Evolutionary conservation across 2,888 invertebrate genomes (phyloP).

Genomic region (Spisula solida): DNA sequence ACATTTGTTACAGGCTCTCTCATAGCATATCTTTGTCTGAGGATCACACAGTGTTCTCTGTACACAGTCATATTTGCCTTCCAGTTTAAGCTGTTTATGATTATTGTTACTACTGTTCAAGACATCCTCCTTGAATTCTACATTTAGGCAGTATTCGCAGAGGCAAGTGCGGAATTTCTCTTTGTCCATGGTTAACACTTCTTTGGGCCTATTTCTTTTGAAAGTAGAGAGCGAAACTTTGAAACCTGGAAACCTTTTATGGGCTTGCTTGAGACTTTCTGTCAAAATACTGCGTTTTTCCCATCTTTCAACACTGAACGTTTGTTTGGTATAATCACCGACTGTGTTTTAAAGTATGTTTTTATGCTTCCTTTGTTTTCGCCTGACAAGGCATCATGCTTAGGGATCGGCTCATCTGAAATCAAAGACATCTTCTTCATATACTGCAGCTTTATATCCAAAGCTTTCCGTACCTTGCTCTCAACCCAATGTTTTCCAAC

Average conservation of each 20-base stretch:
- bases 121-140: constrained; percentile 38
- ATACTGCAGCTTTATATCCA: constrained; percentile 39
- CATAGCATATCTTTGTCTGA: too few relatives aligned
- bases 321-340: neutral
- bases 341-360: constrained; percentile 9
- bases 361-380: constrained; percentile 11
- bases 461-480: neutral
- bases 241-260: constrained; percentile 25
- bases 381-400: neutral
- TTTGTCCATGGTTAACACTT: constrained; percentile 34
- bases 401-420: neutral
- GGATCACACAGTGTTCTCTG: too few relatives aligned
- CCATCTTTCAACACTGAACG: too few relatives aligned
- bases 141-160: constrained; percentile 56
- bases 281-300: too few relatives aligned
- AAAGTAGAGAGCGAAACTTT: constrained; percentile 49
- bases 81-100: too few relatives aligned
- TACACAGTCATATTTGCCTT: too few relatives aligned
- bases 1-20: constrained; percentile 19
- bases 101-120: neutral
- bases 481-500: constrained; percentile 28
- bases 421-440: constrained; percentile 2
- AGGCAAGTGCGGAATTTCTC: constrained; percentile 42
- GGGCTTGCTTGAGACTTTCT: constrained; percentile 21
- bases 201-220: constrained; percentile 27